These are phyloP conservation scores for Cololabis saira DNA, from an alignment of 2,113 vertebrate genomes.

Conservation along the genomic window DNA sequence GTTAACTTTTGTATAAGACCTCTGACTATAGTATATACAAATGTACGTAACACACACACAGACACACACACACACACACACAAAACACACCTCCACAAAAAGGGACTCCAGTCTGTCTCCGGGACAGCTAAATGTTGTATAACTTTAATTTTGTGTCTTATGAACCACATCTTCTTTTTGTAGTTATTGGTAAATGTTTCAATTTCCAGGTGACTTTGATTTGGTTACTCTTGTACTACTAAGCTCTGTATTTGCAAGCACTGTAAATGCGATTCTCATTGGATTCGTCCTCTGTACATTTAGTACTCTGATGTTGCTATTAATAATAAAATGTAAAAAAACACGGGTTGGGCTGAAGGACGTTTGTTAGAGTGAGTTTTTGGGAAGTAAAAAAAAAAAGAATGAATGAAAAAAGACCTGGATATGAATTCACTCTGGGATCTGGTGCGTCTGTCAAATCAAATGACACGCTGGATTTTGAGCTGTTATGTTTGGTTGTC, in stretches of 20 bases:
- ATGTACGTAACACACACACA: conserved; percentile 2
- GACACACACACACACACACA: conserved; percentile 43
- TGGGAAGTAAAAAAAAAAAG: conserved; percentile 14
- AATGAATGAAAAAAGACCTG: conserved; percentile 56
- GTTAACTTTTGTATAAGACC: conserved; percentile 85
- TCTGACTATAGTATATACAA: conserved; percentile 78
- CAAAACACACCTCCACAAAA: conserved; percentile 57
- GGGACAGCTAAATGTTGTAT: conserved; percentile 78
- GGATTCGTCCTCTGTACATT: conserved; percentile 89
- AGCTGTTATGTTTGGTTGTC: conserved; percentile 9
- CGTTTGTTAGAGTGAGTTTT: conserved; percentile 61
- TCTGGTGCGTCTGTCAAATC: conserved; percentile 29
- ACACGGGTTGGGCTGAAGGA: conserved; percentile 48
- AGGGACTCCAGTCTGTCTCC: conserved; percentile 74
- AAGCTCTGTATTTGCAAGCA: conserved; percentile 90
- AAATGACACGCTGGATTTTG: conserved; percentile 15
- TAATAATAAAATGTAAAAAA: conserved; percentile 90
- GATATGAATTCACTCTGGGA: conserved; percentile 24
- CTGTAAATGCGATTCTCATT: conserved; percentile 90
- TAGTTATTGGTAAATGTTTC: conserved; percentile 81
- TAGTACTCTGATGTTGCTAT: conserved; percentile 94
- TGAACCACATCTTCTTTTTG: conserved; percentile 81
- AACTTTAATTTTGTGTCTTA: conserved; percentile 80
- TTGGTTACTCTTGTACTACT: conserved; percentile 90
- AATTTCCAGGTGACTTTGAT: conserved; percentile 85